Evolutionary conservation across 2,113 vertebrate genomes (phyloP).

Genomic region (Orcinus orca): DNA sequence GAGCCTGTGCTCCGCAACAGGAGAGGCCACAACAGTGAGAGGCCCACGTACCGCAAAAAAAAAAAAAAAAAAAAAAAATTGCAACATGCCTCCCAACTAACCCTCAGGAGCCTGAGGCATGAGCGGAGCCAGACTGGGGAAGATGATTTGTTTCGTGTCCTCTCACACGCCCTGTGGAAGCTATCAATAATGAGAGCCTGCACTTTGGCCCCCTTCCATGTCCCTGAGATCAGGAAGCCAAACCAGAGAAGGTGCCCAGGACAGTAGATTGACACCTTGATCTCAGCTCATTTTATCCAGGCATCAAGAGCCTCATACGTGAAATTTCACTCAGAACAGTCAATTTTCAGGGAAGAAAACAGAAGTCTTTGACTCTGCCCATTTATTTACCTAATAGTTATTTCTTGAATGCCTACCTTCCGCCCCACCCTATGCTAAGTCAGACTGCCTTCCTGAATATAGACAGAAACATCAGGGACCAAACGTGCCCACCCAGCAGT

Average conservation of each 20-base stretch:
- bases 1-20: no score
- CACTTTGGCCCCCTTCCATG: not conserved
- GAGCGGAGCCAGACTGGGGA: constrained; percentile 22
- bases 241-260: not conserved
- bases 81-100: constrained; percentile 60
- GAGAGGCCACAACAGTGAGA: no score
- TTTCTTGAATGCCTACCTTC: not conserved
- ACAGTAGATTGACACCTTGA: not conserved
- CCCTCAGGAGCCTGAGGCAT: constrained; percentile 13
- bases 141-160: not conserved
- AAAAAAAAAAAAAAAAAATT: constrained; percentile 38
- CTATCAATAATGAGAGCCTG: not conserved
- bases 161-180: not conserved
- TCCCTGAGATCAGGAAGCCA: constrained; percentile 27
- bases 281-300: not conserved
- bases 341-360: not conserved
- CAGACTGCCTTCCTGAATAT: not conserved
- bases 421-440: not conserved
- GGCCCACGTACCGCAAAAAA: no score
- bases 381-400: not conserved
- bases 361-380: not conserved
- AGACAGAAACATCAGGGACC: not conserved
- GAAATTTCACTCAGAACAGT: not conserved
- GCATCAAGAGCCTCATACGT: not conserved
- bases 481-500: not conserved